Evolutionary conservation across 2,113 vertebrate genomes (phyloP), one percentile per base, ranked within the genome.

Genomic region (Callionymus lyra): DNA sequence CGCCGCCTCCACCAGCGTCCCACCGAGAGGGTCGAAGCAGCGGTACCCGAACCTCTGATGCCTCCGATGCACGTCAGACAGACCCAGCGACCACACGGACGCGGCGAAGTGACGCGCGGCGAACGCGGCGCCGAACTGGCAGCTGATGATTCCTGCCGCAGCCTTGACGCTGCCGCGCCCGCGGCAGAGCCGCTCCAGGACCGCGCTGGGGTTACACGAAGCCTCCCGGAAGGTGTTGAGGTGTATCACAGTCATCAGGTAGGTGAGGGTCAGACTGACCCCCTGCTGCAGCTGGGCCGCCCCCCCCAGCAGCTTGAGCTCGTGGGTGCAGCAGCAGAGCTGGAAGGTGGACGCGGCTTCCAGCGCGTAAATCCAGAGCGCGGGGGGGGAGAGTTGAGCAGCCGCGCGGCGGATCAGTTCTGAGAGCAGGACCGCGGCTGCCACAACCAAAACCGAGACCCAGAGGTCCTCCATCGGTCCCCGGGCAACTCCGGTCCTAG

Each of bases 291-390:
- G 63, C 6, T 48, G 56, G 5, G 63, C 63, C 14, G 70, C 44
- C 1, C 53, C 46, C 2, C 65, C 67, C 12, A 93, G 81, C 43
- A 90, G 60, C 39, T 82, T 77, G 9, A 92, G 86, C 39, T 92
- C 90, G 0, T 79, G 86, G 0, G 87, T 84, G 77, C 90, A 92
- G 61, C 81, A 71, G 32, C 90, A 91, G 1, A 91, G 77, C 84
- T 94, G 91, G 59, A 91, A 88, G 38, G 89, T 90, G 68, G 80
- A 83, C 6, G 83, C 56, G 10, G 83, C 62, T 66, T 93, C 91
- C 68, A 80, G 1, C 2, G 77, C 34, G 51, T 69, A 68, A 16
- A 54, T 15, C 39, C 56, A 2, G 9, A 10, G 47, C 6, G 8
- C 46, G 17, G 36, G 41, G 1, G 48, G 34, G 15, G 39, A 6